Percentiles rank a stretch among this genome's conserved stretches.
Evolutionary conservation across 2,888 invertebrate species (phyloP).

Genomic region (Ophonus ardosiacus): DNA sequence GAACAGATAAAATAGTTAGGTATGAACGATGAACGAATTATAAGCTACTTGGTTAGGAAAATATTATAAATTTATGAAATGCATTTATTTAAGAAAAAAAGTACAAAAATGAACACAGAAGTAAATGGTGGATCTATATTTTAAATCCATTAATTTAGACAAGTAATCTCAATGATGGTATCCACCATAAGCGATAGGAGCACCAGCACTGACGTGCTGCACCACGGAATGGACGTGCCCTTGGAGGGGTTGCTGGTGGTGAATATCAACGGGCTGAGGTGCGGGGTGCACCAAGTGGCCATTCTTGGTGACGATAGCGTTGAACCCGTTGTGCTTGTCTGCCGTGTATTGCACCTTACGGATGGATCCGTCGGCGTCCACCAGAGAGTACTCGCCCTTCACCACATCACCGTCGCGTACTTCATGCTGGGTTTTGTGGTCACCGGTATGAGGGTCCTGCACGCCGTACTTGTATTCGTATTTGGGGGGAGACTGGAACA

Average conservation of each 20-base stretch:
- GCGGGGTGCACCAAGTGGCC: conserved; percentile 47
- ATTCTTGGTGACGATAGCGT: conserved; percentile 51
- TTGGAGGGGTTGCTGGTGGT: conserved; percentile 12
- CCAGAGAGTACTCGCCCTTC: conserved; percentile 52
- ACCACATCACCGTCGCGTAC: conserved; percentile 52
- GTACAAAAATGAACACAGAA: conserved; percentile 22
- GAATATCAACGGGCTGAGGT: neutral
- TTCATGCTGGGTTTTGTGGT: conserved; percentile 51
- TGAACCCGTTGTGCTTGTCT: conserved; percentile 52
- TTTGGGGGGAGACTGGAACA: conserved; percentile 27
- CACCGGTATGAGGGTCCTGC: conserved; percentile 48
- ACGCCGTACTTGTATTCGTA: conserved; percentile 57
- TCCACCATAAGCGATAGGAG: neutral
- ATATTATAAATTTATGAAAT: conserved; percentile 3
- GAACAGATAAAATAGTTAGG: no score
- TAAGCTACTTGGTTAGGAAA: no score
- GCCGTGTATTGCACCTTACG: conserved; percentile 56
- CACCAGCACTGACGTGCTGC: neutral
- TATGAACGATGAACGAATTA: neutral
- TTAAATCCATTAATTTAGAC: neutral
- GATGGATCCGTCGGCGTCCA: conserved; percentile 49
- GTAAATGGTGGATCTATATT: neutral
- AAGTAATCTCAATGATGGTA: conserved; percentile 5
- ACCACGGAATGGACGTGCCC: neutral
- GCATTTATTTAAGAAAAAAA: conserved; percentile 14